Evolutionary conservation across 1,140 invertebrate species (phyloP).

Genomic region (roundworm (Caenorhabditis elegans)): WBcel235 BX284606.5:409501-410000

Average conservation of each 20-base stretch:
- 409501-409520: conserved; percentile 21
- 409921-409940: conserved; percentile 36
- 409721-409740: neutral
- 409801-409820: no score
- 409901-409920: conserved; percentile 36
- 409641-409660: conserved; percentile 23
- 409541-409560: no score
- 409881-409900: conserved; percentile 22
- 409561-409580: neutral
- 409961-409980: neutral
- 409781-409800: no score
- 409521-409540: neutral
- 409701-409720: neutral
- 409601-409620: conserved; percentile 15
- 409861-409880: conserved; percentile 31
- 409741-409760: neutral
- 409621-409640: conserved; percentile 35
- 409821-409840: neutral
- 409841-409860: conserved; percentile 15
- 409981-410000: neutral
- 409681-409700: conserved; percentile 41
- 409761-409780: no score
- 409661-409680: conserved; percentile 26
- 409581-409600: conserved; percentile 5
- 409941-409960: neutral